These are phyloP conservation scores for Ctenosaura bakeri DNA, from an alignment of 2,797 vertebrate genomes.

Conservation along the genomic window DNA sequence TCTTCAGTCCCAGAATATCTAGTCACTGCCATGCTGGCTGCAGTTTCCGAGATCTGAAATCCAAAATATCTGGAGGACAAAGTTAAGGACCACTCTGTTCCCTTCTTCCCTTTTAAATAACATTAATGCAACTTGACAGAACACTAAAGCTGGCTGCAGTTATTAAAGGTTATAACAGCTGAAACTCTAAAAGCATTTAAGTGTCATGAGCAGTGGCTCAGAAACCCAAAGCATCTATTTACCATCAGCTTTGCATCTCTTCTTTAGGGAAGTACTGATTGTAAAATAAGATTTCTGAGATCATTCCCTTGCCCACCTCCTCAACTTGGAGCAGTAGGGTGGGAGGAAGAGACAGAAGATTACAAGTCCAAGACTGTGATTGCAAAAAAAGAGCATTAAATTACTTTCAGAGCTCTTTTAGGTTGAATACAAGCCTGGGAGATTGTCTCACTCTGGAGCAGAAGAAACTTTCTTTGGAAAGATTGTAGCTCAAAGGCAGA, in stretches of 20 bases:
- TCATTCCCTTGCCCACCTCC: no score
- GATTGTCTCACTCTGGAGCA: no score
- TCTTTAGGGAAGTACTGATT: background rate
- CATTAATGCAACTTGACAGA: background rate
- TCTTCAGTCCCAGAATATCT: background rate
- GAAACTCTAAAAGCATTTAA: background rate
- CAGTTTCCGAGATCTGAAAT: background rate
- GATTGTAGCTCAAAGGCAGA: background rate
- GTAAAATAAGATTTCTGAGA: background rate
- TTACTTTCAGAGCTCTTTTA: background rate
- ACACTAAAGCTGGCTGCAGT: background rate
- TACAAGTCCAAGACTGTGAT: background rate
- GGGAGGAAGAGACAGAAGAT: background rate
- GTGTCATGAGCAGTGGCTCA: background rate
- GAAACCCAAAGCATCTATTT: no score
- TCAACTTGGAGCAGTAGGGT: no score
- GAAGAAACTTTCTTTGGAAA: background rate
- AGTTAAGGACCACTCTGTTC: background rate
- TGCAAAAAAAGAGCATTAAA: background rate
- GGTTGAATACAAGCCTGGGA: background rate
- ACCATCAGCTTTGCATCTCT: no score
- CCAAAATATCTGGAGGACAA: background rate
- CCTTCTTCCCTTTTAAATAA: background rate
- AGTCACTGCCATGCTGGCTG: background rate
- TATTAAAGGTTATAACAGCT: background rate